Base-by-base conservation (phyloP, 2,888 invertebrate species). In the Macaria liturata region DNA sequence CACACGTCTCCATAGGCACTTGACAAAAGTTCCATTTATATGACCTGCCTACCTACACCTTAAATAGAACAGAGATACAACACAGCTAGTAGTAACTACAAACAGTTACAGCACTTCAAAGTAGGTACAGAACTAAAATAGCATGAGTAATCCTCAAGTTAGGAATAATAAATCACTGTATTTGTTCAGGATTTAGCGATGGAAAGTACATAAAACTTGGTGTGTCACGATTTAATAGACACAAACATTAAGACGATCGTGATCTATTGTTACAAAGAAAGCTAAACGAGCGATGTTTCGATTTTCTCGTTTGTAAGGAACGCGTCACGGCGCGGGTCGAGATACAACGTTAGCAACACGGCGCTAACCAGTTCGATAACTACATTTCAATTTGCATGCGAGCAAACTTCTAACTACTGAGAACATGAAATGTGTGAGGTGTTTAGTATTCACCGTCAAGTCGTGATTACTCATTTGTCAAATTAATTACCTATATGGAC, bases 391-490 rank as follows among this genome's bases (percentile, higher is more conserved):
- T 69, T 66, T 65, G 54, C 61, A 52, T 50, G 53, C 48, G 50
- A 49, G 37, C 32, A 39, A 47, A 45, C 45, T n/a, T 48, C 39
- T 48, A 61, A 49, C 37, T 47, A 8, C 47, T 44, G 49, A 40
- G 34, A 47, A 54, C 49, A 42, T 34, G 34, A 51, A 45, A 31
- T 39, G 44, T 37, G 37, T 39, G 30, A 31, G n/a, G 30, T 37
- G 37, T 9, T 51, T 7, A 32, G 20, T 40, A 42, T 31, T 30
- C 49, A 54, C 31, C 51, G 56, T 46, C 46, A 52, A 61, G 59
- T 64, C 67, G 67, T 68, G 67, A 64, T 67, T 65, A 69, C 58
- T 68, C 59, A 68, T 68, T 69, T 70, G 55, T 66, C 58, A 66
- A 68, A 70, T 70, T 68, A 64, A 59, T 54, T 59, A 69, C 46